Evolutionary conservation across 2,888 invertebrate genomes (phyloP).

Genomic region (Orthosia gothica): DNA sequence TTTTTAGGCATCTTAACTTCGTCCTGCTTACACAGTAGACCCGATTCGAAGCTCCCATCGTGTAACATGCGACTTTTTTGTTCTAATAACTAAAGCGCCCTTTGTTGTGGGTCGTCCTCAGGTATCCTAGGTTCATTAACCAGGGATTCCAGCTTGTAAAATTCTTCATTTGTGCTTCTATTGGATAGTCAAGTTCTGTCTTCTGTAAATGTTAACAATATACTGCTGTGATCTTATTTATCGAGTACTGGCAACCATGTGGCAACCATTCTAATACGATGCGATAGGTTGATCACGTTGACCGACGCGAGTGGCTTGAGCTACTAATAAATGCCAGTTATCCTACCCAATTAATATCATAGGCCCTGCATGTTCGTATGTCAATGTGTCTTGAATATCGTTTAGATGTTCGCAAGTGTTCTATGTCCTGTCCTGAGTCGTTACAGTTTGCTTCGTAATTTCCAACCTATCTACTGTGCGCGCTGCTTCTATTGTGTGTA

Average conservation of each 20-base stretch:
- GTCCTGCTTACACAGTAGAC: too few relatives aligned
- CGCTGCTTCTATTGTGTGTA: not conserved
- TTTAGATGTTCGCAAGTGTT: not conserved
- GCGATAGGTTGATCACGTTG: constrained; percentile 7
- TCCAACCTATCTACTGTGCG: not conserved
- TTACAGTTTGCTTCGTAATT: too few relatives aligned
- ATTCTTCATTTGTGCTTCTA: constrained; percentile 4
- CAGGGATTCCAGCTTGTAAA: constrained; percentile 5
- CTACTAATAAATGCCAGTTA: constrained; percentile 11
- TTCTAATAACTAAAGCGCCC: too few relatives aligned
- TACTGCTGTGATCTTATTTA: constrained; percentile 2
- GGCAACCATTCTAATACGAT: constrained; percentile 1
- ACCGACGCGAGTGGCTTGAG: constrained; percentile 2
- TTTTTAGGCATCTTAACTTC: too few relatives aligned
- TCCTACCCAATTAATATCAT: constrained; percentile 5
- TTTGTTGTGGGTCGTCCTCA: too few relatives aligned
- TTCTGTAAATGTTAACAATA: constrained; percentile 1
- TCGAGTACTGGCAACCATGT: constrained; percentile 1
- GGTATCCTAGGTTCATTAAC: not conserved
- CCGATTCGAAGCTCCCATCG: too few relatives aligned
- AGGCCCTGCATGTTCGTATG: not conserved
- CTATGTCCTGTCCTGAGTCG: constrained; percentile 3
- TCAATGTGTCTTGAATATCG: not conserved
- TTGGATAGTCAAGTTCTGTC: not conserved
- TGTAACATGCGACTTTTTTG: too few relatives aligned